A percentile compares a stretch with the other conserved stretches of the same genome.
Evolutionary conservation across 2,888 invertebrate genomes (phyloP).

Genomic region (Nephrotoma guestfalica): DNA sequence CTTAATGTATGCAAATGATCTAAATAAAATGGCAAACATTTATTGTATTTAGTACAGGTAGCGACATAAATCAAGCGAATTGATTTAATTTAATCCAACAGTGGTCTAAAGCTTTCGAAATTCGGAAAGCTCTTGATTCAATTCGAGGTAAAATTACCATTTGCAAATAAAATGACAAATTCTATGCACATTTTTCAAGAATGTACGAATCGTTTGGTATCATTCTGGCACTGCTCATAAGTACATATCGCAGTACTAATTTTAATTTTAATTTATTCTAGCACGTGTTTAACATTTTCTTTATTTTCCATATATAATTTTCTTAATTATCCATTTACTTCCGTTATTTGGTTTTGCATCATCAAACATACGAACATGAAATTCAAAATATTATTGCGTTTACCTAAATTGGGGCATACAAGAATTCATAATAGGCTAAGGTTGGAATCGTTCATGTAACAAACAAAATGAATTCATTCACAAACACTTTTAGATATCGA

Average conservation of each 20-base stretch:
- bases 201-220: no score
- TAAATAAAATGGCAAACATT: not conserved
- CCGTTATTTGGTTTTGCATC: not conserved
- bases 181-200: no score
- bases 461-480: not conserved
- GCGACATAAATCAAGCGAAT: no score
- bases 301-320: not conserved
- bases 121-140: no score
- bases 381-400: not conserved
- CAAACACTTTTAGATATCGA: not conserved
- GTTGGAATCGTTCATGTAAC: not conserved
- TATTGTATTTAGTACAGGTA: no score
- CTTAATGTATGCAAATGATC: not conserved
- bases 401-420: not conserved
- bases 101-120: no score
- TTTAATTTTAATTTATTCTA: not conserved
- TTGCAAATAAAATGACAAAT: no score
- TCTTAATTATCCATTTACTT: constrained; percentile 5
- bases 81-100: no score
- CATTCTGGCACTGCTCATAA: no score
- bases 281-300: constrained; percentile 1
- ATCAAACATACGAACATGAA: not conserved
- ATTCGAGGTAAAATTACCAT: no score
- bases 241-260: not conserved
- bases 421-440: not conserved